Conservation (phyloP, 2,888 invertebrate genomes). For the Eupithecia centaureata region DNA sequence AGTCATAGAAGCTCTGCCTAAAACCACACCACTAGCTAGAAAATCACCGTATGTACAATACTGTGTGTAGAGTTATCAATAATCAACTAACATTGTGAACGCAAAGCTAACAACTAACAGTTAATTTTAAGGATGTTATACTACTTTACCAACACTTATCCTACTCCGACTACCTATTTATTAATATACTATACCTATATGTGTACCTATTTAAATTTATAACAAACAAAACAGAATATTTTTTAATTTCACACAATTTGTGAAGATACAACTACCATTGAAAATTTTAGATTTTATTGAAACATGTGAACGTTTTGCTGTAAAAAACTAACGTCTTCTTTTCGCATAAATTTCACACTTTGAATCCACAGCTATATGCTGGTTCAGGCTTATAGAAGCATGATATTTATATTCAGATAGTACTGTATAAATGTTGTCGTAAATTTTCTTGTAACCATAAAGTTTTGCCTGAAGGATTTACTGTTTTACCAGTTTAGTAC, state of each 20-base stretch:
- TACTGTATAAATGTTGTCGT: conserved; percentile 24
- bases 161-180: no score
- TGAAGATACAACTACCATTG: background rate
- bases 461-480: conserved; percentile 30
- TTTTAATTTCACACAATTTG: background rate
- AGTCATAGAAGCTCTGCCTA: conserved; percentile 56
- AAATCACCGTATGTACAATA: conserved; percentile 66
- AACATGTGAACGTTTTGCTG: no score
- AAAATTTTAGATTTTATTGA: no score
- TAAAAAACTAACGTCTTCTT: no score
- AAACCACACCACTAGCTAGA: conserved; percentile 64
- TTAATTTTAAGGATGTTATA: background rate
- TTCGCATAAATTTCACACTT: no score
- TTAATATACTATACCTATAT: no score
- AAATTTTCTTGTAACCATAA: conserved; percentile 26
- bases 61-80: conserved; percentile 45
- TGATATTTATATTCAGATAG: conserved; percentile 15
- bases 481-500: conserved; percentile 32
- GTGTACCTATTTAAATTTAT: background rate
- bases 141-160: no score
- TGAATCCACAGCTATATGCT: background rate
- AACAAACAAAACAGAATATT: background rate
- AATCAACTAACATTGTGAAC: conserved; percentile 46
- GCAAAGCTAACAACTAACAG: conserved; percentile 22
- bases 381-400: conserved; percentile 14